Evolutionary conservation across 2,797 vertebrate species (phyloP).

Genomic region (Champsocephalus esox): DNA sequence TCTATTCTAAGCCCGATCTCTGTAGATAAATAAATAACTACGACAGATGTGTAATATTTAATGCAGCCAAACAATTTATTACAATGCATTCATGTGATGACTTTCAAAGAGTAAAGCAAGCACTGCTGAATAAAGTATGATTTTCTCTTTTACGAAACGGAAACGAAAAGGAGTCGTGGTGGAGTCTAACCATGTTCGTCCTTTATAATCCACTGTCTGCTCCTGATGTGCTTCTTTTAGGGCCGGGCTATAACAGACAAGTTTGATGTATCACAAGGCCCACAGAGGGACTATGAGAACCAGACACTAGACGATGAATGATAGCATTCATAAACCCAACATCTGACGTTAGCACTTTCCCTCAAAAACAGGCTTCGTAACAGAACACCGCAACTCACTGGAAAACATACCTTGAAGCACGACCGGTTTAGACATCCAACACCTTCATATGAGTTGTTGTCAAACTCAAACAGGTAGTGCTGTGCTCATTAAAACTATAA

Average conservation of each 20-base stretch:
- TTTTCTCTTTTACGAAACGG: no score
- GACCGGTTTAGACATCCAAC: not conserved
- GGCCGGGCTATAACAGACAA: constrained; percentile 23
- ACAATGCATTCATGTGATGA: no score
- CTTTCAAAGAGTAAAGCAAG: no score
- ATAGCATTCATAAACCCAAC: constrained; percentile 64
- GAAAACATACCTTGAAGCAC: constrained; percentile 8
- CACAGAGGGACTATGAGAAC: constrained; percentile 54
- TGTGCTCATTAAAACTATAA: not conserved
- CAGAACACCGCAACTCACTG: constrained; percentile 20
- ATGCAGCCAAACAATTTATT: no score
- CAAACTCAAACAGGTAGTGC: not conserved
- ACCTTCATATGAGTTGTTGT: not conserved
- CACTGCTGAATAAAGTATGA: no score
- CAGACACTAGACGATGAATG: constrained; percentile 70
- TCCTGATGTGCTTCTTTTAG: constrained; percentile 28
- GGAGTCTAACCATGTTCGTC: not conserved
- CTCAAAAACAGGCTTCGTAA: constrained; percentile 42
- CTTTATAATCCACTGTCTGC: constrained; percentile 19
- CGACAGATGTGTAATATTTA: no score
- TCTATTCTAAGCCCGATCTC: no score
- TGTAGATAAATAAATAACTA: no score
- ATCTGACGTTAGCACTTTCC: constrained; percentile 53
- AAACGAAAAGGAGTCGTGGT: no score
- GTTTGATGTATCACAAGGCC: constrained; percentile 55